Base-by-base conservation (phyloP, 2,113 vertebrate genomes). In the Heptranchias perlo region DNA sequence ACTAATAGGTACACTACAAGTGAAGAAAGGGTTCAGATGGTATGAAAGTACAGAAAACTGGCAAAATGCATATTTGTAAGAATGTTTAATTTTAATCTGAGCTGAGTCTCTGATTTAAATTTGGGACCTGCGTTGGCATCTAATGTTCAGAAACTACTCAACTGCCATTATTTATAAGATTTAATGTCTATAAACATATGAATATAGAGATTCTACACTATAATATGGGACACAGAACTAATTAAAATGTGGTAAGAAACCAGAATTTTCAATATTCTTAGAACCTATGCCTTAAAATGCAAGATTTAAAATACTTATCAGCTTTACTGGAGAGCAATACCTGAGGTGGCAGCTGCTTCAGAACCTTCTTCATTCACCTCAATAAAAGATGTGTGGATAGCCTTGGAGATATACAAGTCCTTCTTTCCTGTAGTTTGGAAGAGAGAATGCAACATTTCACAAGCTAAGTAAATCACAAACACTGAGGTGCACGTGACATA, bases 291-390 rank as follows among this genome's bases (percentile, higher is more conserved):
- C n/a, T n/a, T n/a, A n/a, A n/a, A n/a, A n/a, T 67, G 69, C 3
- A 0, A 95, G 94, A 69, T n/a, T 52, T n/a, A 78, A 65, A 73
- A 67, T 95, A 49, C 11, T 35, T 7, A 47, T 76, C 23, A 49
- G 1, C 7, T 76, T 39, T 62, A 28, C 21, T 4, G 31, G 16
- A 58, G 54, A 39, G 58, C 7, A 64, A 69, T 97, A 99, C 99
- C 99, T 98, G 99, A 99, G 95, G 98, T 98, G n/a, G 98, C 99
- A 2, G 99, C 99, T 86, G 98, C 99, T 97, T 99, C 99, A 0
- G 99, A 98, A 94, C 99, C 99, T 96, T 99, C 99, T 97, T 99
- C 99, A 5, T 99, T 99, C 97, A 99, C 98, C 97, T 99, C 99
- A 96, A 99, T 97, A 97, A 99, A 99, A 2, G 98, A 98, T 97